phyloP scores from a whole-genome alignment of 2,888 invertebrate species.

The Torymus auratus region DNA sequence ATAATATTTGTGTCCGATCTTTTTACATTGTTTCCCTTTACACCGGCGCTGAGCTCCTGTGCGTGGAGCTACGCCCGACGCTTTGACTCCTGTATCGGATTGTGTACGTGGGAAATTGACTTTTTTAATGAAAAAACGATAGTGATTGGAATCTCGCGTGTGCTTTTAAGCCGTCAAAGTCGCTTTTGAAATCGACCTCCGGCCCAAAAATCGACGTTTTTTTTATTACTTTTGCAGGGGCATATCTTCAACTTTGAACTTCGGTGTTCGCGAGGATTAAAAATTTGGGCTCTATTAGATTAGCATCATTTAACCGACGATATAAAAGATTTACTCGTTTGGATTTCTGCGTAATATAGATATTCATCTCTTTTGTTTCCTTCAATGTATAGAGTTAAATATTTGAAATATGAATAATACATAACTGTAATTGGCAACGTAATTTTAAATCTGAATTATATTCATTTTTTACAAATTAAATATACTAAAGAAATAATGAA shows the following conservation, averaged over 20 bases:
- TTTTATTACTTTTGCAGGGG: constrained; percentile 15
- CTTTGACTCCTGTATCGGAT: constrained; percentile 26
- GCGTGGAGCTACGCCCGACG: background rate
- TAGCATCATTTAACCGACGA: too few species aligned
- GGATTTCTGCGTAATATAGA: too few species aligned
- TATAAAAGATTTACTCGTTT: too few species aligned
- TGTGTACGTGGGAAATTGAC: constrained; percentile 21
- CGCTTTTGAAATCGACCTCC: constrained; percentile 19
- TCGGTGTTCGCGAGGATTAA: background rate
- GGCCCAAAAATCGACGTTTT: constrained; percentile 3
- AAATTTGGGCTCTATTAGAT: too few species aligned
- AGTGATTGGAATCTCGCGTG: constrained; percentile 40
- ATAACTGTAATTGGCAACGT: too few species aligned
- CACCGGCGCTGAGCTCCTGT: background rate
- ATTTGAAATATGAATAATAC: too few species aligned
- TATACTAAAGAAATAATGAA: too few species aligned
- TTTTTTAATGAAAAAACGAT: constrained; percentile 43
- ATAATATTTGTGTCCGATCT: constrained; percentile 13
- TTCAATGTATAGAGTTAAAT: too few species aligned
- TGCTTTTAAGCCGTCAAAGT: constrained; percentile 39
- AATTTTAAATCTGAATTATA: too few species aligned
- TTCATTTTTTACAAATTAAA: too few species aligned
- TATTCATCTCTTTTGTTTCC: too few species aligned
- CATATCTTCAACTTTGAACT: constrained; percentile 9
- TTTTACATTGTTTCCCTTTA: constrained; percentile 20